Evolutionary conservation across 2,113 vertebrate species (phyloP).

Genomic region (Alexandromys fortis): DNA sequence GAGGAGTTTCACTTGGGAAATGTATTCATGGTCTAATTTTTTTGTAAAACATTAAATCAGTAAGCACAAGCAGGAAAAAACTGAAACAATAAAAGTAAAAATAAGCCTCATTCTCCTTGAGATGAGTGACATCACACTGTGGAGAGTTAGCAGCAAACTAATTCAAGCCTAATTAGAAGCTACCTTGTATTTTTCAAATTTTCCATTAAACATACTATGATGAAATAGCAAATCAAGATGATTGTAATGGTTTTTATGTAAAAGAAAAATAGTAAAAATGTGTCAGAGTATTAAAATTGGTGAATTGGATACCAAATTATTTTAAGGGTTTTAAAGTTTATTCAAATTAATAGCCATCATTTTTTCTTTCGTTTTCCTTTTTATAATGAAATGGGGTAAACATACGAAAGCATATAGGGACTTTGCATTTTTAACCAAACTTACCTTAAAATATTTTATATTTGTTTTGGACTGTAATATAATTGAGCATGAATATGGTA

Average conservation of each 20-base stretch:
- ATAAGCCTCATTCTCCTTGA: constrained; percentile 27
- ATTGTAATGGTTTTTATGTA: not conserved
- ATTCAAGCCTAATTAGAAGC: constrained; percentile 9
- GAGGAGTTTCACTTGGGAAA: not conserved
- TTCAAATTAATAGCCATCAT: not conserved
- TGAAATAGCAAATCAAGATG: not conserved
- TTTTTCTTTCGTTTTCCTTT: constrained; percentile 33
- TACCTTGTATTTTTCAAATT: not conserved
- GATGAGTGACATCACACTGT: constrained; percentile 6
- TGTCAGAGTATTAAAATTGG: not conserved
- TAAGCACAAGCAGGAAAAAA: not conserved
- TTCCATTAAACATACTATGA: not conserved
- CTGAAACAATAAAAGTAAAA: not conserved
- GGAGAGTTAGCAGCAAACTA: not conserved
- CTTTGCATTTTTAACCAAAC: not conserved
- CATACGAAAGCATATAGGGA: not conserved
- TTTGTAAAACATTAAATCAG: not conserved
- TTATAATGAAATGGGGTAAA: constrained; percentile 8
- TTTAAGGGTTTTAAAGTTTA: not conserved
- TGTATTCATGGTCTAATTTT: not conserved
- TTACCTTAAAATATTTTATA: constrained; percentile 28
- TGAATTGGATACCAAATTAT: not conserved
- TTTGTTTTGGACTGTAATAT: constrained; percentile 8
- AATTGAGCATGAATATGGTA: not conserved
- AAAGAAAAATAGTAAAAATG: not conserved